Evolutionary conservation across 2,113 vertebrate genomes (phyloP).

Genomic region (Nothoprocta pentlandii): DNA sequence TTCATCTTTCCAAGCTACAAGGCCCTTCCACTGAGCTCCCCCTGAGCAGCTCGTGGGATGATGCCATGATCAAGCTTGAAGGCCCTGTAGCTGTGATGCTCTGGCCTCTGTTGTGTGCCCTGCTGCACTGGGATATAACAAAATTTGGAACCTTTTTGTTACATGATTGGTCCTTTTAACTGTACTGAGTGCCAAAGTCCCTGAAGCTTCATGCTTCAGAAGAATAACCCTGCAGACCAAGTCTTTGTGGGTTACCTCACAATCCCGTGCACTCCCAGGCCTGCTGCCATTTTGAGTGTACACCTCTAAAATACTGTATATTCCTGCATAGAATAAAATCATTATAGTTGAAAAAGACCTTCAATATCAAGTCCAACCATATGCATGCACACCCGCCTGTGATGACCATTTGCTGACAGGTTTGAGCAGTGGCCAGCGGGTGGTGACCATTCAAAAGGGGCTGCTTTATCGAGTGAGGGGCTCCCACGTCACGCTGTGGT

Average conservation of each 20-base stretch:
- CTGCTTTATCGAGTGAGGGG: conserved; percentile 83
- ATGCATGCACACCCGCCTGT: rapidly evolving
- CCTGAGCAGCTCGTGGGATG: not conserved
- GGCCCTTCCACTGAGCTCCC: not conserved
- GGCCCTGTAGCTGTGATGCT: not conserved
- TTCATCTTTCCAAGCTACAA: not conserved
- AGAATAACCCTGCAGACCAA: not conserved
- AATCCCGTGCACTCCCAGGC: rapidly evolving
- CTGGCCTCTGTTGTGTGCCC: rapidly evolving
- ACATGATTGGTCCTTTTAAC: not conserved
- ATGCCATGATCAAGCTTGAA: rapidly evolving
- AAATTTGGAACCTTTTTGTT: not conserved
- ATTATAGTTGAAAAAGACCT: too few relatives aligned
- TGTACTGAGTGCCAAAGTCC: not conserved
- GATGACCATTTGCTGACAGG: conserved; percentile 42
- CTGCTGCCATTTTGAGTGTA: not conserved
- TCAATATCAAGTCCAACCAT: too few relatives aligned
- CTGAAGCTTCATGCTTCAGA: not conserved
- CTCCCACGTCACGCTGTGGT: conserved; percentile 81
- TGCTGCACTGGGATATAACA: not conserved
- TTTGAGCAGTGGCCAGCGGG: conserved; percentile 61
- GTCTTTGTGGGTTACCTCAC: rapidly evolving
- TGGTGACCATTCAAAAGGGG: conserved; percentile 78
- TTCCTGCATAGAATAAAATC: not conserved
- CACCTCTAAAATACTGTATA: rapidly evolving